These are phyloP conservation scores for Ganaspis sp. DNA, from an alignment of 1,140 invertebrate genomes.

Conservation along the genomic window DNA sequence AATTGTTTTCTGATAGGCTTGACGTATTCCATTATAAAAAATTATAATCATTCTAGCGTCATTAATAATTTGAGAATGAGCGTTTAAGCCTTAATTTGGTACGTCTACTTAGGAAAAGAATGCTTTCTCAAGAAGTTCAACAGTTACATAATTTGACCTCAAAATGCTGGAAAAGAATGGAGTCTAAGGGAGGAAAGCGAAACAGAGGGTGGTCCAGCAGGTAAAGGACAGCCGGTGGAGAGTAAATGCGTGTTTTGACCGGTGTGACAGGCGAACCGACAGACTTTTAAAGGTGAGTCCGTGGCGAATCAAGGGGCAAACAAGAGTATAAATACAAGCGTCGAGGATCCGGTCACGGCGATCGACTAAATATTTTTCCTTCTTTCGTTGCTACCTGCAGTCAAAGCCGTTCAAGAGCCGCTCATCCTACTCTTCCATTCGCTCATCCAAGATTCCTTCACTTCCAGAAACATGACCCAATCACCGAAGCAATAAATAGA, in stretches of 20 bases:
- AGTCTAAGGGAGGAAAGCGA: constrained; percentile 5
- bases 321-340: constrained; percentile 69
- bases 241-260: constrained; percentile 65
- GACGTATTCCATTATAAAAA: background rate
- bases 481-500: constrained; percentile 29
- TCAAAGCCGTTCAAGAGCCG: constrained; percentile 19
- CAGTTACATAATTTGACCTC: constrained; percentile 28
- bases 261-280: constrained; percentile 50
- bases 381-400: constrained; percentile 40
- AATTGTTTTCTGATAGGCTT: too few species aligned
- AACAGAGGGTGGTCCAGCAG: constrained; percentile 6
- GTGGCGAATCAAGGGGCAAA: constrained; percentile 70
- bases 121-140: background rate
- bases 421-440: too few species aligned
- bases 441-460: too few species aligned
- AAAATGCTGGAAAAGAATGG: background rate
- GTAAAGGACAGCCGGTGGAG: constrained; percentile 35
- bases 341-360: constrained; percentile 64
- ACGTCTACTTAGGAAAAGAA: background rate
- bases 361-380: constrained; percentile 55
- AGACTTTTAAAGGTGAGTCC: constrained; percentile 49
- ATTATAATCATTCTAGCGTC: background rate
- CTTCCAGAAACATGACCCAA: constrained; percentile 36
- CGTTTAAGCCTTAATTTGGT: background rate
- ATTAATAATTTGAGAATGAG: background rate